A percentile compares a stretch with the other conserved stretches of the same genome.
These are phyloP conservation scores for Ptychobarbus kaznakovi DNA, from an alignment of 2,797 vertebrate species.

Conservation along the genomic window DNA sequence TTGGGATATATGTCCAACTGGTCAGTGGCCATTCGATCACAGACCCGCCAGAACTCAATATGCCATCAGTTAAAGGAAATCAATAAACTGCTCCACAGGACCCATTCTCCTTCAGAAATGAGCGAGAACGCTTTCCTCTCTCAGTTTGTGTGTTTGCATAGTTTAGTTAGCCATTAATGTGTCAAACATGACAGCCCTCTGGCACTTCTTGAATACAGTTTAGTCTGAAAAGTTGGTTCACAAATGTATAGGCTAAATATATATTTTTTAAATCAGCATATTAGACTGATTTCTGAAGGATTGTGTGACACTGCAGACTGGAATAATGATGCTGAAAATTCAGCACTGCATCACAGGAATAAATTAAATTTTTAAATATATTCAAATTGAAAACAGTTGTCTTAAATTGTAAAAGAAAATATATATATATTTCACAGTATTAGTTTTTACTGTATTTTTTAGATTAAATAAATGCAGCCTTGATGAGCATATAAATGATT, in stretches of 20 bases:
- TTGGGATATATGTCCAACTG: too few species aligned
- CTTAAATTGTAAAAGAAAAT: background rate
- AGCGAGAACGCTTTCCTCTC: conserved; percentile 29
- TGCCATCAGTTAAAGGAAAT: conserved; percentile 66
- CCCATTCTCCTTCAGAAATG: conserved; percentile 64
- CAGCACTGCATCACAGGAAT: background rate
- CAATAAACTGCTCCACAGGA: conserved; percentile 63
- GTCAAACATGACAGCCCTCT: conserved; percentile 1
- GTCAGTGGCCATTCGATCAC: too few species aligned
- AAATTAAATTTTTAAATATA: background rate
- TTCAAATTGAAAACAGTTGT: background rate
- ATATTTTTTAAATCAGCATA: background rate
- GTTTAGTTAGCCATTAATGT: conserved; percentile 26
- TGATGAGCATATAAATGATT: background rate
- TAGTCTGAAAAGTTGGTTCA: background rate
- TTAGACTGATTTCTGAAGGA: background rate
- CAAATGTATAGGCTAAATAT: background rate
- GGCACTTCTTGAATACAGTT: background rate
- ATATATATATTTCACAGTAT: background rate
- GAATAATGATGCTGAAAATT: background rate
- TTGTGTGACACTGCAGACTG: background rate
- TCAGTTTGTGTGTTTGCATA: background rate
- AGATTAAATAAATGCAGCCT: background rate
- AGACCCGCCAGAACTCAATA: too few species aligned
- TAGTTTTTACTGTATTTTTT: background rate